Evolutionary conservation across 2,797 vertebrate genomes (phyloP).

Genomic region (Ambastaia sidthimunki): DNA sequence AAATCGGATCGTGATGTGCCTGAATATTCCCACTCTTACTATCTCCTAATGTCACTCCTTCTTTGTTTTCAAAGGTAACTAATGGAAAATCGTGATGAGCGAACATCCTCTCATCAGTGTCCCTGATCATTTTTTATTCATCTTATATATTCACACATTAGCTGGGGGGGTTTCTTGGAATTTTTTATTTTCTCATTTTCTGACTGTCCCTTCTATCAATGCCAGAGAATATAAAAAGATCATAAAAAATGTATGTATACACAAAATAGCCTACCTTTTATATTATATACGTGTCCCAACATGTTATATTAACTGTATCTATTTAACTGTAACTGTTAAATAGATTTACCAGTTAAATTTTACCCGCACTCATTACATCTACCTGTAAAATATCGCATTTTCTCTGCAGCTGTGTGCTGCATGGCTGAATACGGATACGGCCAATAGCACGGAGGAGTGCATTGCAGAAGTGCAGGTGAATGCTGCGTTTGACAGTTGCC

Average conservation of each 20-base stretch:
- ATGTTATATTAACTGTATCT: background rate
- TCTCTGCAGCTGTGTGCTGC: constrained; percentile 32
- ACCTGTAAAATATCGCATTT: constrained; percentile 34
- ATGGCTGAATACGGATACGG: constrained; percentile 45
- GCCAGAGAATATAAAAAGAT: constrained; percentile 47
- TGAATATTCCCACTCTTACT: background rate
- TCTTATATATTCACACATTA: constrained; percentile 49
- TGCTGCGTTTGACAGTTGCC: constrained; percentile 38
- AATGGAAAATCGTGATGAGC: constrained; percentile 36
- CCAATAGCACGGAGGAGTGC: constrained; percentile 19
- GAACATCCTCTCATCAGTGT: constrained; percentile 46
- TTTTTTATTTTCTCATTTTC: constrained; percentile 46
- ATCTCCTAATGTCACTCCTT: constrained; percentile 22
- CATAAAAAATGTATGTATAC: constrained; percentile 15
- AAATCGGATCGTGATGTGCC: background rate
- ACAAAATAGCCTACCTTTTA: constrained; percentile 9
- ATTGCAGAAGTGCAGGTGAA: constrained; percentile 40
- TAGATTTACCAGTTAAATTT: constrained; percentile 12
- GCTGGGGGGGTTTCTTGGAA: constrained; percentile 32
- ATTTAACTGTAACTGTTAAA: background rate
- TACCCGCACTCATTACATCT: constrained; percentile 23
- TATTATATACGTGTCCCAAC: background rate
- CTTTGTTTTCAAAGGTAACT: constrained; percentile 37
- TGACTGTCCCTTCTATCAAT: constrained; percentile 22
- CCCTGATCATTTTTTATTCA: constrained; percentile 49